Base-by-base conservation (phyloP, 2,888 invertebrate genomes). In the Amaurobius ferox region DNA sequence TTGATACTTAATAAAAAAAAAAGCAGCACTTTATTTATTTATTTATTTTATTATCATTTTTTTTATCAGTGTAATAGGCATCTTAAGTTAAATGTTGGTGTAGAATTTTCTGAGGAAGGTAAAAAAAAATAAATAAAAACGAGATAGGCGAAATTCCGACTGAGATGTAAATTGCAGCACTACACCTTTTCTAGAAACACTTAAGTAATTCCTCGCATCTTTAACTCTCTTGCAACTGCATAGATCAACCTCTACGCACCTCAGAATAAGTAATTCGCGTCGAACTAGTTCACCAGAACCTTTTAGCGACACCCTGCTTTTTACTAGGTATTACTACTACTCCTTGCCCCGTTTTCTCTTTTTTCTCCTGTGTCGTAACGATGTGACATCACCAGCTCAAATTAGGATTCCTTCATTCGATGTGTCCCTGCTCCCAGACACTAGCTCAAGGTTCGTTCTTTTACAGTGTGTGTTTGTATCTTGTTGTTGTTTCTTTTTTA, bases 211-310 rank as follows among this genome's bases (percentile, higher is more conserved):
- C 44, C 44, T 6, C 16, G n/a, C 6, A 2, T 44, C 44, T 6
- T 16, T 13, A 3, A 5, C 16, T 16, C 44, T 6, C n/a, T 44
- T 44, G n/a, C 44, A 44, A 11, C 6, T 44, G n/a, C 44, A 16
- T 11, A 16, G n/a, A 13, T 44, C 44, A 16, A 44, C 35, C 35
- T 35, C 35, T 35, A 7, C 35, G 35, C 44, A 44, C 16, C 9
- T 35, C 9, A 9, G 35, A 7, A 9, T 44, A 5, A 44, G 44
- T 16, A 44, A 44, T 16, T 55, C 11, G 19, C 23, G 7, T 3
- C 23, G 55, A 55, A 55, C 55, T 55, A 55, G 55, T 55, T 55
- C 55, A 55, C 1, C 19, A 6, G 23, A 55, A 55, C 55, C 55
- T 23, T 55, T 55, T 16, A 55, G 55, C 23, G 55, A 23, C 55